Evolutionary conservation across 53 echinoderm and acorn worm species (phyloP), one percentile per base, ranked within the genome.

Genomic region (Mesocentrotus franciscanus): DNA sequence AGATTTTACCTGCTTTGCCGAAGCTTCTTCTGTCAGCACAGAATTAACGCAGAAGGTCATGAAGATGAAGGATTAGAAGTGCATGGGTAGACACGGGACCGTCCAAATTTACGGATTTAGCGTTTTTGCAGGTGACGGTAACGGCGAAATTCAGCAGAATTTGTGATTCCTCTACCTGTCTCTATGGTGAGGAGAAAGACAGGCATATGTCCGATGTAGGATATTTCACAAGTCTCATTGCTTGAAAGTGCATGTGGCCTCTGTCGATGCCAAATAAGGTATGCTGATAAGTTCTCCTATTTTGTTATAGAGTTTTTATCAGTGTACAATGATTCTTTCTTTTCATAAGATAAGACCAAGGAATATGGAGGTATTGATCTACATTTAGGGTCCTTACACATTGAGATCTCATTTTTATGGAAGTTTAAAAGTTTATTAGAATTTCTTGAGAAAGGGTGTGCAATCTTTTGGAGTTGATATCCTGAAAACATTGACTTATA

Each of bases 21-120:
- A 58, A 57, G 57, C 59, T 58, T 91, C 61, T 66, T 91, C 91
- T 64, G 62, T 91, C 91, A 91, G 91, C 91, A 91, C 34, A 66
- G 91, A 91, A 91, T 91, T 91, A 91, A 17, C 20, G 20, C 62
- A 61, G 91, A 91, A 91, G 91, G 91, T 91, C 91, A n/a, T 26
- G 18, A 3, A 91, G 91, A 91, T 91, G 91, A 91, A 91, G 91
- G 91, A 91, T 61, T 22, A 39, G 91, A 91, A 91, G 34, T 18
- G 91, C 66, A 36, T 24, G 12, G 61, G 9, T 33, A 64, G 91
- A 66, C 91, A 62, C 14, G 68, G 64, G 91, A 91, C 91, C 35
- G 62, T 66, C 62, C 66, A 61, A 58, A 18, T 39, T 35, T 62
- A 66, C 33, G 91, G 66, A 64, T 91, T 91, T 61, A 61, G 62